Evolutionary conservation across 2,797 vertebrate genomes (phyloP).

Genomic region (Dendrocincla fuliginosa): DNA sequence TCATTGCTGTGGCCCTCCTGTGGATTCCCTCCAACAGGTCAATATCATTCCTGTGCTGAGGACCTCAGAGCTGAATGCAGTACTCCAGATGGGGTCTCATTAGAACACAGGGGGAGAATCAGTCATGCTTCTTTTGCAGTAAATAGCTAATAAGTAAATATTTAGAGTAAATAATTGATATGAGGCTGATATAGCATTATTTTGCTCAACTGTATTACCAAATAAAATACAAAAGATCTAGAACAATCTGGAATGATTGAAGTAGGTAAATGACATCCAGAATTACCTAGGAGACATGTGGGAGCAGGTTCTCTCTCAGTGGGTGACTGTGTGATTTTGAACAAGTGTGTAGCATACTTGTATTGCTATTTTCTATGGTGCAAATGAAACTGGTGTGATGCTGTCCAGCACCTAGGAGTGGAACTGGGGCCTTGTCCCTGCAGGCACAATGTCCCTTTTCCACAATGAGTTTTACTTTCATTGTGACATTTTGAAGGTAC

Average conservation of each 20-base stretch:
- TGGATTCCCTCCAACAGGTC: not conserved
- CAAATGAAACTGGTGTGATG: not conserved
- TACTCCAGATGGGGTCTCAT: not conserved
- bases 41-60: not conserved
- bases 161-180: not conserved
- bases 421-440: not conserved
- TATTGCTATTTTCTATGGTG: not conserved
- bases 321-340: not conserved
- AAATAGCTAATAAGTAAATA: not conserved
- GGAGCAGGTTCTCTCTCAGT: not conserved
- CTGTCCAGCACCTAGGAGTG: not conserved
- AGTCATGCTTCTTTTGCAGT: not conserved
- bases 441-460: not conserved
- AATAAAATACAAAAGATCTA: not conserved
- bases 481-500: conserved; percentile 66
- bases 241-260: not conserved
- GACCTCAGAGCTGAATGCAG: not conserved
- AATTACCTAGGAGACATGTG: not conserved
- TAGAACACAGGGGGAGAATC: not conserved
- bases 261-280: not conserved
- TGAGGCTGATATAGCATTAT: not conserved
- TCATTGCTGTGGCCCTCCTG: not conserved
- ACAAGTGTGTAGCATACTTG: not conserved
- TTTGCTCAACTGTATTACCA: not conserved
- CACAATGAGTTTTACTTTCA: conserved; percentile 20